These are phyloP conservation scores for Microtus richardsoni DNA, from an alignment of 2,113 vertebrate genomes.

Conservation along the genomic window DNA sequence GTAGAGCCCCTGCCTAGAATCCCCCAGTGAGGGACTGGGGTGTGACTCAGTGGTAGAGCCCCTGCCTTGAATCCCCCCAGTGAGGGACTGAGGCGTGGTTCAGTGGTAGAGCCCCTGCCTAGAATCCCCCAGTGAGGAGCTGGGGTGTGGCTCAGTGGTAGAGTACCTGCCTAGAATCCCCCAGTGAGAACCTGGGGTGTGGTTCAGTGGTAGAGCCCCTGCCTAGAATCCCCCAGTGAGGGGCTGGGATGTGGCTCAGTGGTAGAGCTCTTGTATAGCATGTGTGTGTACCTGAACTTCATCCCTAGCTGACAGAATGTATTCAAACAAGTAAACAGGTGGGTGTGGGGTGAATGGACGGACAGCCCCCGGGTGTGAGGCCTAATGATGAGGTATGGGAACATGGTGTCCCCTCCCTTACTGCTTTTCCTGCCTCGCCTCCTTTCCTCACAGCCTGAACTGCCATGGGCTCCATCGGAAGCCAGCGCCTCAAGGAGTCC, in stretches of 20 bases:
- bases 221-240: neutral
- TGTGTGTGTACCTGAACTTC: too few species aligned
- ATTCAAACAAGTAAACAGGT: neutral
- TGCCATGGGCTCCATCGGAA: slow-evolving; percentile 90
- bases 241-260: neutral
- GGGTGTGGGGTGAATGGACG: neutral
- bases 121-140: neutral
- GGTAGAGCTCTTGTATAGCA: too few species aligned
- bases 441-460: neutral
- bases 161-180: neutral
- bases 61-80: neutral
- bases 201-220: neutral
- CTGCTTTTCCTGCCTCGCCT: accelerated
- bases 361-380: accelerated
- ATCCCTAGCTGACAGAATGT: neutral
- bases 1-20: neutral
- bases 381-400: too few species aligned
- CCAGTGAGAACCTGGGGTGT: neutral
- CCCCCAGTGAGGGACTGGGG: neutral
- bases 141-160: neutral
- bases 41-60: neutral
- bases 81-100: neutral
- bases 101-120: neutral
- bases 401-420: neutral
- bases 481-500: slow-evolving; percentile 90